These are phyloP conservation scores for Myzus persicae DNA, from an alignment of 1,140 invertebrate genomes.

Conservation along the genomic window DNA sequence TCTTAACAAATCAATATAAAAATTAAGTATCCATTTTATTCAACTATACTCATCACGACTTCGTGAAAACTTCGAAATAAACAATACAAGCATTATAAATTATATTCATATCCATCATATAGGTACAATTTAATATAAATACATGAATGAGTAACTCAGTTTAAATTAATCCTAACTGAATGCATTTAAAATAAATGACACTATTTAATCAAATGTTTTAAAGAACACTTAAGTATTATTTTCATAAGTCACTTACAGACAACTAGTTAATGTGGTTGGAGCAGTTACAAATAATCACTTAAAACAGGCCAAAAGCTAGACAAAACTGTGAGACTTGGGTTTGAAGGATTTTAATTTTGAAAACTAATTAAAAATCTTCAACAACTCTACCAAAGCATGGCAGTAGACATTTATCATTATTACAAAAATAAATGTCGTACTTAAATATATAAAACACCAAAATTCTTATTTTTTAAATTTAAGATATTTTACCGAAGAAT, in stretches of 20 bases:
- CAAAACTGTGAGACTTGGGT: no score
- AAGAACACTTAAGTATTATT: background rate
- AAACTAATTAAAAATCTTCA: no score
- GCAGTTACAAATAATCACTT: no score
- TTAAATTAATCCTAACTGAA: background rate
- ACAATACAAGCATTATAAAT: background rate
- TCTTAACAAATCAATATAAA: background rate
- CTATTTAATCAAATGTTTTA: background rate
- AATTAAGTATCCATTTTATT: background rate
- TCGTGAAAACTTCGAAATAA: background rate
- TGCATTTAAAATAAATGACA: background rate
- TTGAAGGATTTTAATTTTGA: no score
- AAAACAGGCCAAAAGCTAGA: no score
- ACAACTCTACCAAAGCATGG: no score
- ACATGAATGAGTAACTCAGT: background rate
- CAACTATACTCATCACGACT: background rate
- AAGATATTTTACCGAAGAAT: no score
- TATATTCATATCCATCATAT: background rate
- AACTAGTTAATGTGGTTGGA: no score
- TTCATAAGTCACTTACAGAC: background rate
- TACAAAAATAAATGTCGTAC: no score
- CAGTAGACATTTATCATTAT: no score
- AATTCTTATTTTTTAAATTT: no score
- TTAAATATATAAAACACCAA: no score
- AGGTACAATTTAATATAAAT: background rate